Evolutionary conservation across 1,140 invertebrate species (phyloP).

Genomic region (Pachypeltis micranthus): DNA sequence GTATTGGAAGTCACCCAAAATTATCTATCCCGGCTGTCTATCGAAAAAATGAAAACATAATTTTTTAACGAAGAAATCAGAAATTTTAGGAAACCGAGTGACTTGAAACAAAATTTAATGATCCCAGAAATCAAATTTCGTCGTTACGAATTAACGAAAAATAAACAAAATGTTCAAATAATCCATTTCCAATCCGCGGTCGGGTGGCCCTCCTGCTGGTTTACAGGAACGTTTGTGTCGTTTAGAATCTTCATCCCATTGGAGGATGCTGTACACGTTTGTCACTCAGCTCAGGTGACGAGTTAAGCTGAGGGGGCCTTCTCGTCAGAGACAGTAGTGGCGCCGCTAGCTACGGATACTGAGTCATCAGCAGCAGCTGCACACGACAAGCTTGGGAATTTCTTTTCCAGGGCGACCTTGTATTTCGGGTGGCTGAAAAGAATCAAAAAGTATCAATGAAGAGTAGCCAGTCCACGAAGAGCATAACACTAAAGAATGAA

Average conservation of each 20-base stretch:
- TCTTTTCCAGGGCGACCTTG: slow-evolving; percentile 53
- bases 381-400: slow-evolving; percentile 43
- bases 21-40: background rate
- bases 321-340: slow-evolving; percentile 24
- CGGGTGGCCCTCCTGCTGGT: background rate
- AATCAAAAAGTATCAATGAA: slow-evolving; percentile 10
- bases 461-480: too few relatives aligned
- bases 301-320: slow-evolving; percentile 22
- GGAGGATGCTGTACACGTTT: background rate
- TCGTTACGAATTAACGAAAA: background rate
- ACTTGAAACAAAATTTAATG: too few relatives aligned
- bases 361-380: slow-evolving; percentile 16
- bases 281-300: background rate
- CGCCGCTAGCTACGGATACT: slow-evolving; percentile 20
- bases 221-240: background rate
- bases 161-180: background rate
- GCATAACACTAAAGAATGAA: background rate
- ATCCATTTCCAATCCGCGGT: background rate
- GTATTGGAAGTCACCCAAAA: background rate
- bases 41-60: background rate
- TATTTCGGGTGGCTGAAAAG: slow-evolving; percentile 60
- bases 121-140: too few relatives aligned
- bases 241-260: background rate
- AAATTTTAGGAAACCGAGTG: too few relatives aligned
- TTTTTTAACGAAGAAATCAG: too few relatives aligned